phyloP scores from a whole-genome alignment of 2,888 invertebrate species.

The Micropterix aruncella region DNA sequence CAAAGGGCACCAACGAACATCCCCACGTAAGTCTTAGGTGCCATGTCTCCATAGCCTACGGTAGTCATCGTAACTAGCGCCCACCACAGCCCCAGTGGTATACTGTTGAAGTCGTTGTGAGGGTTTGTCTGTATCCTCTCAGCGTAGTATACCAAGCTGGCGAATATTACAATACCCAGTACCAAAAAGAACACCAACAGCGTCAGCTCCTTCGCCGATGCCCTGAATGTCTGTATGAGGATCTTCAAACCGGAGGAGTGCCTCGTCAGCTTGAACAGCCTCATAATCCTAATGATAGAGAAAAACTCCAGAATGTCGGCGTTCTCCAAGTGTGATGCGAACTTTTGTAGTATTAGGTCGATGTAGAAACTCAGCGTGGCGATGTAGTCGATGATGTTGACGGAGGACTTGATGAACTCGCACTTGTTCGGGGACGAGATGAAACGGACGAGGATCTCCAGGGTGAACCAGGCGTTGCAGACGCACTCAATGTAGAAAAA shows the following conservation, averaged over 20 bases:
- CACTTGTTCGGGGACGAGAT: conserved; percentile 89
- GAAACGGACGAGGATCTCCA: conserved; percentile 89
- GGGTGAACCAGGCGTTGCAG: conserved; percentile 98
- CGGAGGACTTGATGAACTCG: conserved; percentile 89
- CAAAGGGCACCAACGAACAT: conserved; percentile 98
- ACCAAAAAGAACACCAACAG: conserved; percentile 95
- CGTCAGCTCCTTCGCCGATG: conserved; percentile 92
- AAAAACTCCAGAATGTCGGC: conserved; percentile 96
- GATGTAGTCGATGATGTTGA: conserved; percentile 98
- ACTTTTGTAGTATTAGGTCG: conserved; percentile 78
- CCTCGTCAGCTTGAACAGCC: conserved; percentile 91
- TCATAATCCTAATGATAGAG: conserved; percentile 94
- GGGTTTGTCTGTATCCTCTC: conserved; percentile 92
- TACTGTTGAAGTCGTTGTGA: conserved; percentile 95
- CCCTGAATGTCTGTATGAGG: conserved; percentile 93
- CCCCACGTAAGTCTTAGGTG: conserved; percentile 94
- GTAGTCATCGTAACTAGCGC: conserved; percentile 98
- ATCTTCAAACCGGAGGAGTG: conserved; percentile 97
- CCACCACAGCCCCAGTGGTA: conserved; percentile 97
- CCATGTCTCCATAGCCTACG: conserved; percentile 98
- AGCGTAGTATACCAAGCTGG: conserved; percentile 95
- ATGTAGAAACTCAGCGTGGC: conserved; percentile 98
- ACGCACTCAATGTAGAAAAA: conserved; percentile 98
- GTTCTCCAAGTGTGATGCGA: conserved; percentile 84
- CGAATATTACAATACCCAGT: conserved; percentile 95